Evolutionary conservation across 2,888 invertebrate species (phyloP).

Genomic region (Cybosia mesomella): DNA sequence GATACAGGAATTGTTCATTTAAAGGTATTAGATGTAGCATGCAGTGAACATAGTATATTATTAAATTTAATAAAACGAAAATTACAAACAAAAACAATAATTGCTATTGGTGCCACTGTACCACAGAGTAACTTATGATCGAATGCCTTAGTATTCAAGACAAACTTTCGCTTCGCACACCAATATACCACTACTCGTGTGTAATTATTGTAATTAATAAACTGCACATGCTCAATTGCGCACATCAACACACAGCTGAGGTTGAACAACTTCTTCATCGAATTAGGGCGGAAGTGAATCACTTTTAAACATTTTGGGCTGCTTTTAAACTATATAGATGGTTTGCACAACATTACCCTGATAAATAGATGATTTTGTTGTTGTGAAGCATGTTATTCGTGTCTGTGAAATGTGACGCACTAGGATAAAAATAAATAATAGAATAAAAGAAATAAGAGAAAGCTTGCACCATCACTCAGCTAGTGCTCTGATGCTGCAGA

Average conservation of each 20-base stretch:
- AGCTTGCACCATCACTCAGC: too few relatives aligned
- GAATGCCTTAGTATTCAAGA: conserved; percentile 1
- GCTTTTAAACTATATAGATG: background rate
- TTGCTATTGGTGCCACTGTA: background rate
- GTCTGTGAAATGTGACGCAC: too few relatives aligned
- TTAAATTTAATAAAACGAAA: too few relatives aligned
- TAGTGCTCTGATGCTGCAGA: background rate
- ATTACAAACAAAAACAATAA: too few relatives aligned
- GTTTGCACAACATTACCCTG: background rate
- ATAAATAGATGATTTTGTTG: background rate
- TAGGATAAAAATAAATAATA: background rate
- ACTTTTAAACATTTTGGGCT: conserved; percentile 25
- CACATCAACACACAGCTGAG: conserved; percentile 21
- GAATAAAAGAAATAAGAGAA: background rate
- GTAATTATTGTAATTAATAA: conserved; percentile 13
- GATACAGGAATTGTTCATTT: too few relatives aligned
- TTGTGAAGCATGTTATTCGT: background rate
- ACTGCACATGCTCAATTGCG: conserved; percentile 23
- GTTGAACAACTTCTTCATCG: conserved; percentile 35
- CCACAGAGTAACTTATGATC: background rate
- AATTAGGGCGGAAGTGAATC: conserved; percentile 50
- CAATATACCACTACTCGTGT: conserved; percentile 7
- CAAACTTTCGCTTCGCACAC: conserved; percentile 10
- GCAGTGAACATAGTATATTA: too few relatives aligned
- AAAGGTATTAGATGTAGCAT: too few relatives aligned